Evolutionary conservation across 2,888 invertebrate genomes (phyloP).

Genomic region (Agrilus cyanescens): DNA sequence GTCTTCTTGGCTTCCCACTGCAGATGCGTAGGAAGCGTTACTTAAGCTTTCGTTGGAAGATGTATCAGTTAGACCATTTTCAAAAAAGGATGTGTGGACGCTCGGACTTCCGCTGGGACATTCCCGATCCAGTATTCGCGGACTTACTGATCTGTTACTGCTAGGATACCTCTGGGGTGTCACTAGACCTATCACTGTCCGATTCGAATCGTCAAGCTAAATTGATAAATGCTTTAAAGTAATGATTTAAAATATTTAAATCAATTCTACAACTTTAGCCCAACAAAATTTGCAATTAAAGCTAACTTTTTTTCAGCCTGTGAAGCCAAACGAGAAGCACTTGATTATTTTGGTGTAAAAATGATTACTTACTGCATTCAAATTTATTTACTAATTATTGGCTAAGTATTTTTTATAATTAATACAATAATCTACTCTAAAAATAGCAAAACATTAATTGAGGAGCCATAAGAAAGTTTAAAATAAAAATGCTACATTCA

Average conservation of each 20-base stretch:
- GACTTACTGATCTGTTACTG: conserved; percentile 19
- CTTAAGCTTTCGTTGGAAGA: conserved; percentile 61
- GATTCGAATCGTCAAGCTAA: conserved; percentile 24
- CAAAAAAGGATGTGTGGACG: conserved; percentile 13
- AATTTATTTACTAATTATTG: too few species aligned
- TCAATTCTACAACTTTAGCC: not conserved
- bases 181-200: conserved; percentile 31
- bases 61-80: conserved; percentile 34
- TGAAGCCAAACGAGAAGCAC: not conserved
- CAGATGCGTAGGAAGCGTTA: conserved; percentile 78
- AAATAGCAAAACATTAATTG: too few species aligned
- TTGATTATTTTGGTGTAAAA: not conserved
- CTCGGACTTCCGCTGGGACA: conserved; percentile 6
- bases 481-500: too few species aligned
- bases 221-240: not conserved
- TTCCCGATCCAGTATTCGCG: conserved; percentile 12
- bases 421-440: too few species aligned
- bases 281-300: too few species aligned
- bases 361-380: not conserved
- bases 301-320: not conserved
- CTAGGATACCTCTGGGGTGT: conserved; percentile 29
- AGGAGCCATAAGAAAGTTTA: too few species aligned
- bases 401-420: too few species aligned
- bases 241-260: not conserved
- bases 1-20: conserved; percentile 86